Evolutionary conservation across 2,113 vertebrate species (phyloP).

Genomic region (Delphinapterus leucas): DNA sequence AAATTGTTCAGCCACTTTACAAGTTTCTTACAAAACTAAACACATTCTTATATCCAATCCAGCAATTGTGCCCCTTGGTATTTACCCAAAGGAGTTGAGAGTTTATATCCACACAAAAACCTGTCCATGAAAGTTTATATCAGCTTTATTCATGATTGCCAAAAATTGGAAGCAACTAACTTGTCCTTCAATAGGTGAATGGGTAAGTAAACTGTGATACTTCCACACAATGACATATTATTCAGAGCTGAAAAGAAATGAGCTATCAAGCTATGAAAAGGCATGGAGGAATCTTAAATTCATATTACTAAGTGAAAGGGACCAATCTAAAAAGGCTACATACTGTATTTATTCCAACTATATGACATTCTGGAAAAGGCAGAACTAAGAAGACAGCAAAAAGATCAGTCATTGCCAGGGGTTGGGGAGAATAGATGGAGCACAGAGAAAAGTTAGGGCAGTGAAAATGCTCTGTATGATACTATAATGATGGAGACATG

Average conservation of each 20-base stretch:
- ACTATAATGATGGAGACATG: neutral
- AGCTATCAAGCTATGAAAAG: neutral
- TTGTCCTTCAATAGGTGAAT: neutral
- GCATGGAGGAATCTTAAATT: neutral
- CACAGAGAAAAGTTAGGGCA: neutral
- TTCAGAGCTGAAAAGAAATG: neutral
- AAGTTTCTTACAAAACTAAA: neutral
- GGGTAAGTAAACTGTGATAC: neutral
- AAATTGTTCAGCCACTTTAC: neutral
- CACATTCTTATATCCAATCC: neutral
- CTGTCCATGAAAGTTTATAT: neutral
- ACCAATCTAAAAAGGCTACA: neutral
- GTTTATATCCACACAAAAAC: neutral
- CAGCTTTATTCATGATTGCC: neutral
- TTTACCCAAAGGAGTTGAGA: neutral
- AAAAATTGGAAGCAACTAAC: neutral
- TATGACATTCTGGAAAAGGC: neutral
- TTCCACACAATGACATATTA: neutral
- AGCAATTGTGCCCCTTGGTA: neutral
- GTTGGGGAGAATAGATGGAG: rapidly evolving
- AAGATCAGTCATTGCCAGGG: neutral
- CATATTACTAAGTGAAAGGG: neutral
- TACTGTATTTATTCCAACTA: neutral
- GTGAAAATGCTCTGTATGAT: neutral
- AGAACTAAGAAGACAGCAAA: neutral